A percentile compares a stretch with the other conserved stretches of the same genome.
phyloP scores from a whole-genome alignment of 2,113 vertebrate species.

The Speoplatyrhinus poulsoni region DNA sequence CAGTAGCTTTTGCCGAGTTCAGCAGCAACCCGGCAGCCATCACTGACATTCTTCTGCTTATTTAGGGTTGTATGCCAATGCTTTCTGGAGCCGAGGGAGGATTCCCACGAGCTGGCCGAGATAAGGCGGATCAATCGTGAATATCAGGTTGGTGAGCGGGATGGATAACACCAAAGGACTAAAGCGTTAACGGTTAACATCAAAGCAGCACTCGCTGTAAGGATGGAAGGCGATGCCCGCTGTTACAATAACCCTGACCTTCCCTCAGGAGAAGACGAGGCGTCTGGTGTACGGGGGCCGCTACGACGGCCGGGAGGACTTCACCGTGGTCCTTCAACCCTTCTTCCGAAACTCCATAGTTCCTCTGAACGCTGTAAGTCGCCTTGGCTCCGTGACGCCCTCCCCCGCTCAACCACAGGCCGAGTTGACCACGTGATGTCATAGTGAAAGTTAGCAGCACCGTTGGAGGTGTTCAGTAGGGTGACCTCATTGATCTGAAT shows the following conservation, averaged over 20 bases:
- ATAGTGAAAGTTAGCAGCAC: no score
- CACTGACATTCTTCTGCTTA: background rate
- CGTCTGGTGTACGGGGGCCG: conserved; percentile 63
- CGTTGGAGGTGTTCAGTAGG: no score
- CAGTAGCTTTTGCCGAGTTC: background rate
- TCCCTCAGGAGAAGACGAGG: conserved; percentile 62
- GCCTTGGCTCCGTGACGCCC: background rate
- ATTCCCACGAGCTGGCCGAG: conserved; percentile 79
- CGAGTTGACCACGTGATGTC: no score
- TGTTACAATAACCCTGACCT: background rate
- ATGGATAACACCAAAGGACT: background rate
- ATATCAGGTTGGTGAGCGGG: conserved; percentile 78
- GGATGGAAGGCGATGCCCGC: background rate
- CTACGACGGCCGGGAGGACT: conserved; percentile 82
- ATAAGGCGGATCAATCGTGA: conserved; percentile 83
- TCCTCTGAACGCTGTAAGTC: conserved; percentile 79
- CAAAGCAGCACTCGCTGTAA: background rate
- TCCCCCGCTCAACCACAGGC: conserved; percentile 5
- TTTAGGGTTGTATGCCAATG: conserved; percentile 83
- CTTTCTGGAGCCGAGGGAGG: conserved; percentile 73
- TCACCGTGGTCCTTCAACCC: conserved; percentile 83
- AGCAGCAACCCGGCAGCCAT: no score
- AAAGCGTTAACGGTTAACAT: background rate
- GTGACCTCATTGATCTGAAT: no score
- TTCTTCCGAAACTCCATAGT: conserved; percentile 83